Conservation (phyloP, 2,797 vertebrate genomes). For the Falco peregrinus region DNA sequence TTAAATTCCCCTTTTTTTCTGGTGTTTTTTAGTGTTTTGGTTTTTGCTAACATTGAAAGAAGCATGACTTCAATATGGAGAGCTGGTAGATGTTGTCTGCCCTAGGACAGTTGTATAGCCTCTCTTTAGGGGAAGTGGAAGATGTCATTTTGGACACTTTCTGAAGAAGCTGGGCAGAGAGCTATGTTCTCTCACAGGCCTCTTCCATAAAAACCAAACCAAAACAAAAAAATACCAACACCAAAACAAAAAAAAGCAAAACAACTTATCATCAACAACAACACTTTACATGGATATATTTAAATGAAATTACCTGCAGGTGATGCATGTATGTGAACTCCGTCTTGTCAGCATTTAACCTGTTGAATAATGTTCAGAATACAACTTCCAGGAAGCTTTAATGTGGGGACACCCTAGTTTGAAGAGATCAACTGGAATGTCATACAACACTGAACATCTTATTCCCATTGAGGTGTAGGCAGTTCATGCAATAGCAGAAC, state of each 20-base stretch:
- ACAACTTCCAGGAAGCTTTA: not conserved
- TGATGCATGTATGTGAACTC: not conserved
- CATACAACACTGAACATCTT: not conserved
- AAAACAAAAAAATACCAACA: too few species aligned
- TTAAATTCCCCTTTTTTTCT: not conserved
- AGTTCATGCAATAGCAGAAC: not conserved
- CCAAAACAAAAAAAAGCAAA: too few species aligned
- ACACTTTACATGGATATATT: accelerated
- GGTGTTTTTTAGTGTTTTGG: not conserved
- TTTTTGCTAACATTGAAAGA: not conserved
- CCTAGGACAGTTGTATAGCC: not conserved
- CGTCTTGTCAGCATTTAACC: not conserved
- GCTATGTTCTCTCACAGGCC: not conserved
- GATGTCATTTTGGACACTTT: not conserved
- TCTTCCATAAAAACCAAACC: not conserved
- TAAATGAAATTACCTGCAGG: not conserved
- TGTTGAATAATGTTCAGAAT: not conserved
- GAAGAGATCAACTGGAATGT: not conserved
- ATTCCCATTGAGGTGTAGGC: not conserved
- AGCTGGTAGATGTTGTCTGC: not conserved
- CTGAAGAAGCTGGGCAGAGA: not conserved
- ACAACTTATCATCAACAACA: not conserved
- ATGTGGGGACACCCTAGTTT: not conserved
- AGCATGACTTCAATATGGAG: not conserved
- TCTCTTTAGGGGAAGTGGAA: not conserved